These are phyloP conservation scores for Capricornis sumatraensis DNA, from an alignment of 2,113 vertebrate species.

Conservation along the genomic window DNA sequence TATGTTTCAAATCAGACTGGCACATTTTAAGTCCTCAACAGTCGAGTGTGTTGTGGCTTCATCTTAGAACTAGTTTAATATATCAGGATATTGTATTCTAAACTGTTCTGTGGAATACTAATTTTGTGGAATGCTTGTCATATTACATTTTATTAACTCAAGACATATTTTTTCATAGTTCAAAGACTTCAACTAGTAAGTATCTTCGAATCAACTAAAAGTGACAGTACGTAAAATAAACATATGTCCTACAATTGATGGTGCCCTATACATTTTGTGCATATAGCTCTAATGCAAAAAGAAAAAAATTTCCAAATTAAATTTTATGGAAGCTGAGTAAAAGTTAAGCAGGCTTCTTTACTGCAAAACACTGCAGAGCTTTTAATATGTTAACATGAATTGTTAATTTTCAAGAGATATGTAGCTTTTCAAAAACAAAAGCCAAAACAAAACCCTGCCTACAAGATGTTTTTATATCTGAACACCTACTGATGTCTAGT, in stretches of 20 bases:
- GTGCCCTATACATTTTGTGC: not conserved
- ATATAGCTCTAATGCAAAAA: not conserved
- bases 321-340: not conserved
- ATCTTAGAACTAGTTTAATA: not conserved
- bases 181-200: slow-evolving; percentile 8
- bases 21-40: not conserved
- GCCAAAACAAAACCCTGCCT: not conserved
- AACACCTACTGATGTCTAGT: not conserved
- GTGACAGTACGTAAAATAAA: not conserved
- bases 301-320: not conserved
- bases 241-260: not conserved
- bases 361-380: not conserved
- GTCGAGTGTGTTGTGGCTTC: not conserved
- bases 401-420: not conserved
- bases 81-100: not conserved
- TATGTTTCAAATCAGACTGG: not conserved
- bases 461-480: not conserved
- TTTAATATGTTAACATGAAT: not conserved
- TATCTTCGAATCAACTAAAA: not conserved
- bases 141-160: not conserved
- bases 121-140: not conserved
- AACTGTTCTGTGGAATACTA: not conserved
- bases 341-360: not conserved
- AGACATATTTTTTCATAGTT: not conserved
- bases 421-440: not conserved